A percentile compares a stretch with the other conserved stretches of the same genome.
Evolutionary conservation across 2,113 vertebrate genomes (phyloP).

Genomic region (Nanorana parkeri): DNA sequence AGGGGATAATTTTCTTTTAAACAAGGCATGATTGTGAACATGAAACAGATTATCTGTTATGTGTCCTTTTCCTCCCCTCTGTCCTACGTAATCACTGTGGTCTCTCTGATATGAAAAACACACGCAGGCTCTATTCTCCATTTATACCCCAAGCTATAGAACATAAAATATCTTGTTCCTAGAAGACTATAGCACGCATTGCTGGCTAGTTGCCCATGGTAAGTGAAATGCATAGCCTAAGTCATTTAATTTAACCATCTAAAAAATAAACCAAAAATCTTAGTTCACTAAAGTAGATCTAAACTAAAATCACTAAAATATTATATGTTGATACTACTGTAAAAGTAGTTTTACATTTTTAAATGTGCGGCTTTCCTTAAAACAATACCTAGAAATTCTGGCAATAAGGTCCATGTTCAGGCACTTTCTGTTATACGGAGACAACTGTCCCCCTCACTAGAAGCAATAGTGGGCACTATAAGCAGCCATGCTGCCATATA

Average conservation of each 20-base stretch:
- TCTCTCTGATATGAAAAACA: conserved; percentile 50
- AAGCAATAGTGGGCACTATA: too few relatives aligned
- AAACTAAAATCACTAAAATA: too few relatives aligned
- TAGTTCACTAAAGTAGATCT: too few relatives aligned
- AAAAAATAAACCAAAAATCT: background rate
- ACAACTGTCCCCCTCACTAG: too few relatives aligned
- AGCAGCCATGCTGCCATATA: too few relatives aligned
- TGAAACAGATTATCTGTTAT: conserved; percentile 57
- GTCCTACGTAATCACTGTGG: conserved; percentile 54
- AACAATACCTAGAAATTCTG: too few relatives aligned
- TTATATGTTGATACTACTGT: too few relatives aligned
- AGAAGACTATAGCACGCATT: conserved; percentile 44
- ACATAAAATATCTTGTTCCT: conserved; percentile 57
- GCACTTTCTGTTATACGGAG: too few relatives aligned
- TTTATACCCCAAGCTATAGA: conserved; percentile 48
- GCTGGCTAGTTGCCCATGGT: conserved; percentile 38
- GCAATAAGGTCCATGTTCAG: too few relatives aligned
- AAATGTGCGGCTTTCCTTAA: too few relatives aligned
- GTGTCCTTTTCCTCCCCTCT: conserved; percentile 56
- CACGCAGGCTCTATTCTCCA: conserved; percentile 49
- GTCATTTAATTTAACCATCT: background rate
- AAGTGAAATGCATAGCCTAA: conserved; percentile 14
- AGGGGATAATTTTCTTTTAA: conserved; percentile 57
- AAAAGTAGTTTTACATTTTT: too few relatives aligned
- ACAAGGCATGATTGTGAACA: conserved; percentile 56